These are phyloP conservation scores for Lasioglossum leucozonium DNA, from an alignment of 2,888 invertebrate species.

Conservation along the genomic window DNA sequence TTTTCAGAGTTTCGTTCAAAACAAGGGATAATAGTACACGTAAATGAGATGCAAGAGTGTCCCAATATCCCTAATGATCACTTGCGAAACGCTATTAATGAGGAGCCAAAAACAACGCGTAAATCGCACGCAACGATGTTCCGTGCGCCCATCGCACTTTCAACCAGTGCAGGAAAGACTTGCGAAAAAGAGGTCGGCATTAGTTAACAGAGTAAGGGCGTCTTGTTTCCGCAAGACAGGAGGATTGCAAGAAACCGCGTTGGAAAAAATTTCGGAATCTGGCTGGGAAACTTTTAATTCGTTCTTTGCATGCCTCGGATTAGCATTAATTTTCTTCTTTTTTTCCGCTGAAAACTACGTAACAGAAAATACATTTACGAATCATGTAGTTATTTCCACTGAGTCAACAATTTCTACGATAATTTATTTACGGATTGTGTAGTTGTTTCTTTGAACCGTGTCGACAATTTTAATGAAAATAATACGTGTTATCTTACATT, in stretches of 20 bases:
- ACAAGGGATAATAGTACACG: not conserved
- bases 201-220: constrained; percentile 4
- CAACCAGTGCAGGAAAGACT: constrained; percentile 10
- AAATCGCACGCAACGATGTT: not conserved
- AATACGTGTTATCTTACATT: not conserved
- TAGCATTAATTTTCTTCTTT: not conserved
- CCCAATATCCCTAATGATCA: not conserved
- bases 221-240: not conserved
- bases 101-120: not conserved
- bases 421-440: no score
- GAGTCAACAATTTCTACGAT: not conserved
- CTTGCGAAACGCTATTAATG: not conserved
- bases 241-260: not conserved
- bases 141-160: not conserved
- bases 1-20: not conserved
- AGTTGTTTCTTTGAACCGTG: no score
- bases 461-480: not conserved
- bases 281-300: no score
- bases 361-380: not conserved
- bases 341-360: not conserved
- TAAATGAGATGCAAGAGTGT: not conserved
- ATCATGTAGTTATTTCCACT: not conserved
- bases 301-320: not conserved
- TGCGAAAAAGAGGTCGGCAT: not conserved
- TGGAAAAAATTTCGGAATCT: not conserved